phyloP scores from a whole-genome alignment of 1,140 invertebrate species.

The Bombus balteatus region DNA sequence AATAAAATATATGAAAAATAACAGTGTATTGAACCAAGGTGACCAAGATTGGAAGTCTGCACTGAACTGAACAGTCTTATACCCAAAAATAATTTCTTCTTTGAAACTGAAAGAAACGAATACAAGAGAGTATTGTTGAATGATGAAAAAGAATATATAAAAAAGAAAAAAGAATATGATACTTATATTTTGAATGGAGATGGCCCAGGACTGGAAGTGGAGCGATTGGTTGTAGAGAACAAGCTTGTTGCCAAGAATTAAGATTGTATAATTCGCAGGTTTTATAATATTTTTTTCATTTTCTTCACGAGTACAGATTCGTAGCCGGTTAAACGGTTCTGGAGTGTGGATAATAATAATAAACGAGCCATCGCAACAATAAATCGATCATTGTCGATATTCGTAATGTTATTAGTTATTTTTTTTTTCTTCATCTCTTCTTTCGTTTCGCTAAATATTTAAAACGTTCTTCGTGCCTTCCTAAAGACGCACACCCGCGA shows the following conservation, averaged over 20 bases:
- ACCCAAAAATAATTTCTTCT: too few species aligned
- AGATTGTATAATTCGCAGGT: constrained; percentile 71
- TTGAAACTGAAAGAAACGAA: too few species aligned
- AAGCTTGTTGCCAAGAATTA: constrained; percentile 61
- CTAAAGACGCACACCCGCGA: constrained; percentile 50
- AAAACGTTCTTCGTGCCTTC: constrained; percentile 59
- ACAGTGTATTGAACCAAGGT: not conserved
- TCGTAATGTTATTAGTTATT: constrained; percentile 36
- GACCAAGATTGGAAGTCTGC: too few species aligned
- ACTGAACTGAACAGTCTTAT: too few species aligned
- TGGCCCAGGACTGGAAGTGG: not conserved
- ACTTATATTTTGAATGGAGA: too few species aligned
- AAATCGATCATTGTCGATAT: constrained; percentile 58
- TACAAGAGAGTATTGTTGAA: too few species aligned
- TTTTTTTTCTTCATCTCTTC: not conserved
- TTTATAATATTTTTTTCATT: constrained; percentile 36
- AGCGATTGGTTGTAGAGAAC: constrained; percentile 2
- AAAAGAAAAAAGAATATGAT: too few species aligned
- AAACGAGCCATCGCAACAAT: constrained; percentile 65
- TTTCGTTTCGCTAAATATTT: constrained; percentile 49
- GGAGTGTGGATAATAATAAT: constrained; percentile 51
- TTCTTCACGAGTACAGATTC: constrained; percentile 68
- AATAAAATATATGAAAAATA: not conserved
- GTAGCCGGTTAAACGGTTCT: constrained; percentile 56
- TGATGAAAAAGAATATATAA: too few species aligned